Conservation (phyloP, 1,140 invertebrate genomes). For the Globodera rostochiensis region DNA sequence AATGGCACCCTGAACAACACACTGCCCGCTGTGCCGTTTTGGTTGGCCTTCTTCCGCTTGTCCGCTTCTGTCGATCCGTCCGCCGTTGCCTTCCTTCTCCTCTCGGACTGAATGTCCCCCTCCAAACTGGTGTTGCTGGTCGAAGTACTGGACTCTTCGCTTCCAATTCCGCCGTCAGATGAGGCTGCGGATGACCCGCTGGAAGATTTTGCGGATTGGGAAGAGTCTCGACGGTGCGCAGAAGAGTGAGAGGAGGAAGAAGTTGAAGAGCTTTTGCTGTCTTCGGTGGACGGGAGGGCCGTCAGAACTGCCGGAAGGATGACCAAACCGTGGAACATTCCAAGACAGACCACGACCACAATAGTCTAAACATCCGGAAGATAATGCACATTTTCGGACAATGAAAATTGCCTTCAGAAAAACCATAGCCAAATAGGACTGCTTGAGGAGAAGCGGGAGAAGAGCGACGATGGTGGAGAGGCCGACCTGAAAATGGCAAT, state of each 20-base stretch:
- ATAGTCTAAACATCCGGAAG: constrained; percentile 43
- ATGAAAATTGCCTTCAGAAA: constrained; percentile 47
- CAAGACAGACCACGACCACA: constrained; percentile 59
- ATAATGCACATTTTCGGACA: not conserved
- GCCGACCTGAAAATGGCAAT: constrained; percentile 45
- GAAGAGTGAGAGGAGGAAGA: constrained; percentile 5
- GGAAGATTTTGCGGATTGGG: constrained; percentile 10
- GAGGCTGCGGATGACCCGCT: constrained; percentile 14
- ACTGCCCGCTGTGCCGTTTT: not conserved
- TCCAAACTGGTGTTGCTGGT: constrained; percentile 37
- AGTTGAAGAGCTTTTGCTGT: constrained; percentile 7
- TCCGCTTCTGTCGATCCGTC: not conserved
- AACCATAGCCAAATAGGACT: constrained; percentile 61
- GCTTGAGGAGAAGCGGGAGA: constrained; percentile 58
- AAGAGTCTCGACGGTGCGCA: constrained; percentile 10
- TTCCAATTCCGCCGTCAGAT: constrained; percentile 8
- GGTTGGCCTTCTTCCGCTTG: not conserved
- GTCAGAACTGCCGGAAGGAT: constrained; percentile 58
- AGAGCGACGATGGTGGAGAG: constrained; percentile 63
- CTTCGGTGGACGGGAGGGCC: constrained; percentile 31
- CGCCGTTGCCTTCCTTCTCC: no score
- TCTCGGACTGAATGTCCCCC: not conserved
- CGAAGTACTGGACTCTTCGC: constrained; percentile 18
- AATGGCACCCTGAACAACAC: not conserved
- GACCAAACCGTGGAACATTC: constrained; percentile 62